phyloP scores from a whole-genome alignment of 2,113 vertebrate species.

The Sorex araneus region DNA sequence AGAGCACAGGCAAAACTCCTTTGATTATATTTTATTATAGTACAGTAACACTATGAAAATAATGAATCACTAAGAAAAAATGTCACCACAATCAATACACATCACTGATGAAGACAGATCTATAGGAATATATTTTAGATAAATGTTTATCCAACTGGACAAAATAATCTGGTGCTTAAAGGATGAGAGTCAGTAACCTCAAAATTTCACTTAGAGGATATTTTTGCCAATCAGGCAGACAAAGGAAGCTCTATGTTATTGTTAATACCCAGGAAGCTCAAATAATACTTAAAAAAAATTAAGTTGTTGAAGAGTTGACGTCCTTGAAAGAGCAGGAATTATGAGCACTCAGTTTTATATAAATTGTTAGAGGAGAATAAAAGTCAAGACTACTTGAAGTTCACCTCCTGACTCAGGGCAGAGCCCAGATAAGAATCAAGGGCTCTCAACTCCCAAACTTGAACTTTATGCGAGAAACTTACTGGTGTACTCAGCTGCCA shows the following conservation, averaged over 20 bases:
- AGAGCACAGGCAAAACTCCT: not conserved
- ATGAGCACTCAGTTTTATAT: slow-evolving; percentile 3
- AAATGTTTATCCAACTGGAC: slow-evolving; percentile 37
- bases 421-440: not conserved
- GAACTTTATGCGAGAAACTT: not conserved
- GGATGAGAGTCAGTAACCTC: slow-evolving; percentile 34
- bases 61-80: slow-evolving; percentile 24
- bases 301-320: slow-evolving; percentile 44
- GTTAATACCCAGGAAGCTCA: slow-evolving; percentile 22
- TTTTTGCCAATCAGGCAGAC: slow-evolving; percentile 38
- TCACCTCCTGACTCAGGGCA: not conserved
- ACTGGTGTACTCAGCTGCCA: not conserved
- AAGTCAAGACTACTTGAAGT: slow-evolving; percentile 22
- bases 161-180: slow-evolving; percentile 5
- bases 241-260: slow-evolving; percentile 46
- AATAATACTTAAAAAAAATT: slow-evolving; percentile 42
- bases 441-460: slow-evolving; percentile 21
- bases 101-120: slow-evolving; percentile 1
- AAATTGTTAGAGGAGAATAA: slow-evolving; percentile 47
- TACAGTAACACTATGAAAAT: not conserved
- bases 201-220: slow-evolving; percentile 53
- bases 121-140: slow-evolving; percentile 10
- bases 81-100: not conserved
- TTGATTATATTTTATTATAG: not conserved
- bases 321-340: not conserved